phyloP scores from a whole-genome alignment of 2,113 vertebrate genomes.

The Falco punctatus region DNA sequence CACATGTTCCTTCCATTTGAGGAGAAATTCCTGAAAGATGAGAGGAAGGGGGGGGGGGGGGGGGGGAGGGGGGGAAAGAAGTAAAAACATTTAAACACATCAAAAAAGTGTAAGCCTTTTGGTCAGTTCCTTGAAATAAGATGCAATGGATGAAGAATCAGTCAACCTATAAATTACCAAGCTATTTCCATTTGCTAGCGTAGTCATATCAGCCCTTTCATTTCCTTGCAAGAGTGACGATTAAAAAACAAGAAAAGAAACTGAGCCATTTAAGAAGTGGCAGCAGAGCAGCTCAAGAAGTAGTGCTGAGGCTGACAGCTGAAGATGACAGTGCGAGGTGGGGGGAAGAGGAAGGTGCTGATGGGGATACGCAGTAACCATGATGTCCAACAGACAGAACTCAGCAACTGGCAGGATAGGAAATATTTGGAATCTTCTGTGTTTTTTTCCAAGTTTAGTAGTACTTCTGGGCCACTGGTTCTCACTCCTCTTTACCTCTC shows the following conservation, averaged over 20 bases:
- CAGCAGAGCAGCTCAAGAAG: background rate
- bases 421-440: background rate
- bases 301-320: background rate
- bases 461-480: background rate
- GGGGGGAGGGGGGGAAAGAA: background rate
- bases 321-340: background rate
- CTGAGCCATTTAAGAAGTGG: background rate
- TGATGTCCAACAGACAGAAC: background rate
- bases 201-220: background rate
- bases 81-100: background rate
- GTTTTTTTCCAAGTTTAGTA: background rate
- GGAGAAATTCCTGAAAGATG: conserved; percentile 84
- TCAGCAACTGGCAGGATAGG: background rate
- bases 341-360: background rate
- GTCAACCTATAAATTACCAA: background rate
- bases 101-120: background rate
- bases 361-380: background rate
- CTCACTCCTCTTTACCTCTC: background rate
- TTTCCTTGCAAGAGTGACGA: background rate
- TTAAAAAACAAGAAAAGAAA: background rate
- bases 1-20: conserved; percentile 81
- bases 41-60: background rate
- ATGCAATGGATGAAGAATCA: background rate
- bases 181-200: background rate
- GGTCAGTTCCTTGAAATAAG: background rate